Conservation (phyloP, 2,113 vertebrate genomes). For the Benitochromis conjunctus region DNA sequence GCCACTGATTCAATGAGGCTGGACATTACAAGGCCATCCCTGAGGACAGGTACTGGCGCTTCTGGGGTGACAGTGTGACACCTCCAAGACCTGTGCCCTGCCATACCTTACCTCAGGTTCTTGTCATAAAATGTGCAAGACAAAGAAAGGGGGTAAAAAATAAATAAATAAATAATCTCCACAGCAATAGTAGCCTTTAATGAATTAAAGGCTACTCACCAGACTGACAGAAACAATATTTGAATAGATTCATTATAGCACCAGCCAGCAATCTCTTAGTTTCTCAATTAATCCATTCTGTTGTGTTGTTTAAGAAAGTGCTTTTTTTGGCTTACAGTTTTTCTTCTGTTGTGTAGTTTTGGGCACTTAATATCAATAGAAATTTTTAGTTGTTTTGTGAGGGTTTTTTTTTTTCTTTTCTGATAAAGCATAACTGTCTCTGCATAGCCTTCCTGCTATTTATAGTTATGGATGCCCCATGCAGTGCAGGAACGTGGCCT, state of each 20-base stretch:
- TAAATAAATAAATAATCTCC: neutral
- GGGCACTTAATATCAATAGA: neutral
- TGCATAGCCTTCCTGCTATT: slow-evolving; percentile 44
- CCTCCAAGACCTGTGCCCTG: slow-evolving; percentile 42
- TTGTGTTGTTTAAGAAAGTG: neutral
- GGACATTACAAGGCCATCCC: slow-evolving; percentile 63
- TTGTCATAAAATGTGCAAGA: slow-evolving; percentile 21
- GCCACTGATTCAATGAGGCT: slow-evolving; percentile 69
- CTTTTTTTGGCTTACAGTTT: neutral
- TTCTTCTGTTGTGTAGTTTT: neutral
- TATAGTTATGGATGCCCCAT: slow-evolving; percentile 59
- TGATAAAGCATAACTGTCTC: neutral
- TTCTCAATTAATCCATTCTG: neutral
- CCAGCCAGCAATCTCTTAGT: neutral
- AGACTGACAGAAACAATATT: neutral
- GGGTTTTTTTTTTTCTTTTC: neutral
- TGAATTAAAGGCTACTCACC: neutral
- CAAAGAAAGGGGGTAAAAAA: neutral
- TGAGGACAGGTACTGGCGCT: slow-evolving; percentile 44
- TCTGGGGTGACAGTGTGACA: slow-evolving; percentile 49
- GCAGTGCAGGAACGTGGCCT: slow-evolving; percentile 61
- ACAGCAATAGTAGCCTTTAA: neutral
- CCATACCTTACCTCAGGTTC: slow-evolving; percentile 11
- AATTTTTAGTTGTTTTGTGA: neutral
- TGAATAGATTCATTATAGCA: neutral